Conservation (phyloP, 2,888 invertebrate species). For the Lingula anatina region DNA sequence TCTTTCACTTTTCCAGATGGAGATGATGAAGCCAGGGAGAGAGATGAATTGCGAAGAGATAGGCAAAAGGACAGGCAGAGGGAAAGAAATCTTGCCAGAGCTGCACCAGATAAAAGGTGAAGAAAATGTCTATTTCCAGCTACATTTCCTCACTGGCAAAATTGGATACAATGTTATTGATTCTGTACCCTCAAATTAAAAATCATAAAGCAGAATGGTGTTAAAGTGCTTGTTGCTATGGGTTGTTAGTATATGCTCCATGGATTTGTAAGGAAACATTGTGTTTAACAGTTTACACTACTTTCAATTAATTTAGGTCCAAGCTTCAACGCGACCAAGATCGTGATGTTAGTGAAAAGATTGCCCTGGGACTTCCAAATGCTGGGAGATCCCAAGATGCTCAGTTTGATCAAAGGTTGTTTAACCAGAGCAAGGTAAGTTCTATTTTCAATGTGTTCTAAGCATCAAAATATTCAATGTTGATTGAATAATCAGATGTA, state of each 20-base stretch:
- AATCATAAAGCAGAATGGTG: too few relatives aligned
- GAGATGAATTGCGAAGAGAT: constrained; percentile 68
- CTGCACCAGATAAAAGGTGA: constrained; percentile 80
- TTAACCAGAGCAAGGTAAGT: constrained; percentile 69
- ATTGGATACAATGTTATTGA: too few relatives aligned
- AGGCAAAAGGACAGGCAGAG: constrained; percentile 86
- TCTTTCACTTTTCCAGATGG: too few relatives aligned
- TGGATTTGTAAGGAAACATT: too few relatives aligned
- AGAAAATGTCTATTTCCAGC: too few relatives aligned
- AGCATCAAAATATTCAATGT: neutral
- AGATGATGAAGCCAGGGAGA: constrained; percentile 65
- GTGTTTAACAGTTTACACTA: too few relatives aligned
- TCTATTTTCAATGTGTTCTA: neutral
- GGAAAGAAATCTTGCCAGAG: constrained; percentile 86
- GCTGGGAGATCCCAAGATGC: constrained; percentile 70
- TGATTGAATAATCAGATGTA: neutral
- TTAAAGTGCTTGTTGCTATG: too few relatives aligned
- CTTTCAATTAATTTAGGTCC: constrained; percentile 60
- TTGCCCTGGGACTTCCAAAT: constrained; percentile 87
- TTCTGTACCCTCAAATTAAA: too few relatives aligned
- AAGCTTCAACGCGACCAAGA: constrained; percentile 69
- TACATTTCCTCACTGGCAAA: too few relatives aligned
- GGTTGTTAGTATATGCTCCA: too few relatives aligned
- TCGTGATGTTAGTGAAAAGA: constrained; percentile 96
- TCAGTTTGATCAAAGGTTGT: constrained; percentile 87